Evolutionary conservation across 2,888 invertebrate genomes (phyloP), one percentile per base, ranked within the genome.

Genomic region (Pyrrhia umbra): DNA sequence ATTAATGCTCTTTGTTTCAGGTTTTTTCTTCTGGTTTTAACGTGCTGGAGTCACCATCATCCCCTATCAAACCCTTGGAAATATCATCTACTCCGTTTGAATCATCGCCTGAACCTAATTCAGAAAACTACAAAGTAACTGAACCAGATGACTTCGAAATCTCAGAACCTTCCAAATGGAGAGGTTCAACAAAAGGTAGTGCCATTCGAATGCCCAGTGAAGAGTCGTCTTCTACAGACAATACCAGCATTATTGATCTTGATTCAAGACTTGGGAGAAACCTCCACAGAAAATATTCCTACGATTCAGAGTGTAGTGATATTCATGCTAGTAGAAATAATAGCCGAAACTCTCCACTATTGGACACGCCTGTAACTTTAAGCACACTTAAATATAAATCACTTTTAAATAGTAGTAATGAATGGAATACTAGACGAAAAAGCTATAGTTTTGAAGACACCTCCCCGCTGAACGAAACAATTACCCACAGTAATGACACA

Each of bases 371-470:
- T 6, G 85, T 86, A 50, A 80, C 89, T 43, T 80, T 95, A 37
- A 95, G 93, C 72, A 94, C 93, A 47, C 85, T 94, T 23, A 92
- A 94, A 85, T 92, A 92, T 79, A 90, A 93, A 90, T 87, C 94
- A 51, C 85, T 95, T 59, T 83, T 95, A 61, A 94, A 92, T 71
- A 88, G 85, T 42, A 92, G 86, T 69, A 92, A 88, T 56, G 96
- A 96, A 79, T 97, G 97, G 97, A 97, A 96, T 82, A 95, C 96
- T 66, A 94, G 97, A 74, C 94, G 97, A 73, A 97, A 97, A 89
- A 97, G 97, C 16, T 97, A 97, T 83, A 97, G 97, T 61, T 97
- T 97, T 82, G 95, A 95, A 87, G 93, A 94, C 57, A 91, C 94
- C 1, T 87, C 90, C 25, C 90, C 93, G 16, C 66, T 90, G 39